Base-by-base conservation (phyloP, 2,888 invertebrate genomes). In the Drosophila helvetica region DNA sequence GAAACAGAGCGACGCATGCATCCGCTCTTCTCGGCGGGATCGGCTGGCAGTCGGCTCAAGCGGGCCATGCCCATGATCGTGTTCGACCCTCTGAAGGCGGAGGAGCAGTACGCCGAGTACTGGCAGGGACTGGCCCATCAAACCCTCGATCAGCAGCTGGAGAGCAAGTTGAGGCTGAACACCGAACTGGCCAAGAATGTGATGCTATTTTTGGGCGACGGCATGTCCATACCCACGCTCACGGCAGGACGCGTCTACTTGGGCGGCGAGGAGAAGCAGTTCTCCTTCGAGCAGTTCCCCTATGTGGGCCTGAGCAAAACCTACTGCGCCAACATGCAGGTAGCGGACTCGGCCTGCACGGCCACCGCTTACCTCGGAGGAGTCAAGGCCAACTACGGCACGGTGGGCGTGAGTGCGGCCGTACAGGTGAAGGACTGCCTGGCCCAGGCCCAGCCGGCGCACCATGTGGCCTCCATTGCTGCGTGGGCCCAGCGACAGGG, bases 191-290 rank as follows among this genome's bases (percentile, higher is more conserved):
- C 93, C 10, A 92, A 92, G 75, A 96, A 96, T 91, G 92, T 95
- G 10, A 94, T 96, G 53, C 92, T 96, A 90, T 96, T 96, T 90
- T 92, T 96, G 66, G 96, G 96, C 8, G 98, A 98, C 89, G 97
- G 97, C 1, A 96, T 98, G 97, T 96, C 97, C 45, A 94, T 97
- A 74, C 94, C 96, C 0, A 97, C 97, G 0, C 91, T 97, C 53
- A 95, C 96, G 0, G 97, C 97, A 0, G 94, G 96, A 1, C 93
- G 97, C 72, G 95, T 95, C 0, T 96, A 95, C 90, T 92, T 95
- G 42, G 97, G 96, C 0, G 96, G 96, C 0, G 97, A 97, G 91
- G 96, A 96, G 82, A 92, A 94, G 38, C 93, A 94, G 64, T 93
- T 97, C 3, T 93, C 94, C 70, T 97, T 96, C 89, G 97, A 97